A percentile compares a stretch with the other conserved stretches of the same genome.
These are phyloP conservation scores for Nemurella pictetii DNA, from an alignment of 2,888 invertebrate species.

Conservation along the genomic window DNA sequence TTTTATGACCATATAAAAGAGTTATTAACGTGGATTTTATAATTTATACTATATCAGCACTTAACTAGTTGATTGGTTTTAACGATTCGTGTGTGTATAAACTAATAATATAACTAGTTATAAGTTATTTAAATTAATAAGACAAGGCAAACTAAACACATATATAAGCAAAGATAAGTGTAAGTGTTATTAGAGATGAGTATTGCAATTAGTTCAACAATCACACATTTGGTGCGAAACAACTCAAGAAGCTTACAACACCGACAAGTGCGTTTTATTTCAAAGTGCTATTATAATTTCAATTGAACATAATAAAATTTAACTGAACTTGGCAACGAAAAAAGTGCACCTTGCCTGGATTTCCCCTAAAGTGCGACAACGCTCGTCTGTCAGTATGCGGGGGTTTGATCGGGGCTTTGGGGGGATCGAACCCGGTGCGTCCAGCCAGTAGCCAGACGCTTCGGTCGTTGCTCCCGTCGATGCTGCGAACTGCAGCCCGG, in stretches of 20 bases:
- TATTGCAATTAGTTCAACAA: not conserved
- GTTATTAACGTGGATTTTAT: not conserved
- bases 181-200: not conserved
- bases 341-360: not conserved
- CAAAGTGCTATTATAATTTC: no score
- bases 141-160: not conserved
- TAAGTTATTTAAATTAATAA: not conserved
- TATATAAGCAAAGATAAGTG: not conserved
- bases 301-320: no score
- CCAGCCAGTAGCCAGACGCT: not conserved
- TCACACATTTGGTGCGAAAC: not conserved
- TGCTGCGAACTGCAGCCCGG: not conserved
- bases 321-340: no score
- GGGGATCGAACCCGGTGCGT: not conserved
- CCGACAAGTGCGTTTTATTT: not conserved
- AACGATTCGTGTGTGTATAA: not conserved
- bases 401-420: not conserved
- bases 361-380: not conserved
- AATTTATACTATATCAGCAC: not conserved
- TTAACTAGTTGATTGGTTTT: not conserved
- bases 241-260: not conserved
- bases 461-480: not conserved
- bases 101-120: not conserved
- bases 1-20: not conserved
- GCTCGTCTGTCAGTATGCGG: no score